A percentile compares a stretch with the other conserved stretches of the same genome.
These are phyloP conservation scores for Dendrolimus houi DNA, from an alignment of 2,888 invertebrate genomes.

Conservation along the genomic window DNA sequence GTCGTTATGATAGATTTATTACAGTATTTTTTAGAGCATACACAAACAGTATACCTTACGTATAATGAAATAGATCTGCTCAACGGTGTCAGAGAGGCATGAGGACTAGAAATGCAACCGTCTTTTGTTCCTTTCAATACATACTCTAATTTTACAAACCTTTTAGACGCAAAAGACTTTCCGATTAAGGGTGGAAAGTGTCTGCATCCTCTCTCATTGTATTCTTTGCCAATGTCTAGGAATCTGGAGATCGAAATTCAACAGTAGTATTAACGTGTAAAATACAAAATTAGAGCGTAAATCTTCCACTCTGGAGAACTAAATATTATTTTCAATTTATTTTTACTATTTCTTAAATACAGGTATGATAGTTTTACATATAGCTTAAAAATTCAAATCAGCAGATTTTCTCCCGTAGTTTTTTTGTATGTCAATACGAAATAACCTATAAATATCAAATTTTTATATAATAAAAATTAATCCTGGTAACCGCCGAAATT, in stretches of 20 bases:
- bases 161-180: slow-evolving; percentile 19
- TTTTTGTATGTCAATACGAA: too few relatives aligned
- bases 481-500: too few relatives aligned
- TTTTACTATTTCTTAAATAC: too few relatives aligned
- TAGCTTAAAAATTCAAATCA: too few relatives aligned
- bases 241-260: slow-evolving; percentile 13
- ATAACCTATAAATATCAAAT: too few relatives aligned
- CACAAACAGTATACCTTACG: slow-evolving; percentile 42
- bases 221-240: slow-evolving; percentile 26
- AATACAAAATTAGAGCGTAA: too few relatives aligned
- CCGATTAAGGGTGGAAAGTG: slow-evolving; percentile 22
- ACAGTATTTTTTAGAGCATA: slow-evolving; percentile 34
- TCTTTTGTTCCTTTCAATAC: slow-evolving; percentile 13
- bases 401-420: too few relatives aligned
- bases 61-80: slow-evolving; percentile 36
- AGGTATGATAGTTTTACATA: too few relatives aligned
- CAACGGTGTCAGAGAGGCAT: slow-evolving; percentile 40
- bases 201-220: slow-evolving; percentile 39
- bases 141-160: slow-evolving; percentile 22
- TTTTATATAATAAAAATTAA: too few relatives aligned
- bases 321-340: too few relatives aligned
- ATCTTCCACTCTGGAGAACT: too few relatives aligned
- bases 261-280: too few relatives aligned
- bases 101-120: slow-evolving; percentile 37
- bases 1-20: slow-evolving; percentile 18